Conservation (phyloP, 2,797 vertebrate species). For the Nasua narica region DNA sequence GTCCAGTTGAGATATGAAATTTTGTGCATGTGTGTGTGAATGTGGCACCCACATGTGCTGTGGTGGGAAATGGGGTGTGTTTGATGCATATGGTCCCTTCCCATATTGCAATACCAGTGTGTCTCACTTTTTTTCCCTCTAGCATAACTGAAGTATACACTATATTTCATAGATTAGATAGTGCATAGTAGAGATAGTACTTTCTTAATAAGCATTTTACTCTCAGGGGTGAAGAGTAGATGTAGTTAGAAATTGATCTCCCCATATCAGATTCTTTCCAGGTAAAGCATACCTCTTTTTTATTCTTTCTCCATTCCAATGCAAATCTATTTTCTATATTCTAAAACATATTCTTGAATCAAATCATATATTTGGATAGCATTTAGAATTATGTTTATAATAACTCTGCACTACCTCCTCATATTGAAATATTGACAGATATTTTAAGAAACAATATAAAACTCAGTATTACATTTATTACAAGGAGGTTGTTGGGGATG, state of each 20-base stretch:
- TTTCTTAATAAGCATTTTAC: neutral
- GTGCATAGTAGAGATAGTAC: neutral
- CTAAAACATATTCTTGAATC: neutral
- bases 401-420: neutral
- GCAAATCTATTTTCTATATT: neutral
- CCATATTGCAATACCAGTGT: neutral
- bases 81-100: neutral
- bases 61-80: neutral
- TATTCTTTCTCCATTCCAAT: neutral
- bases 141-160: neutral
- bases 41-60: neutral
- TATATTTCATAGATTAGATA: neutral
- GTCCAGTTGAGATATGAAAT: neutral
- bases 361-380: neutral
- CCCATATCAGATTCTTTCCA: neutral
- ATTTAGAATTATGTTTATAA: neutral
- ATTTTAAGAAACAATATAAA: neutral
- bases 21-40: neutral
- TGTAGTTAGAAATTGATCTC: neutral
- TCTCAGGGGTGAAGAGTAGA: neutral
- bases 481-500: neutral
- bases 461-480: neutral
- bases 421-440: neutral
- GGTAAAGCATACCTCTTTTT: neutral
- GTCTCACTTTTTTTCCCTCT: neutral